Conservation (phyloP, 2,797 vertebrate species). For the Microhierax caerulescens region DNA sequence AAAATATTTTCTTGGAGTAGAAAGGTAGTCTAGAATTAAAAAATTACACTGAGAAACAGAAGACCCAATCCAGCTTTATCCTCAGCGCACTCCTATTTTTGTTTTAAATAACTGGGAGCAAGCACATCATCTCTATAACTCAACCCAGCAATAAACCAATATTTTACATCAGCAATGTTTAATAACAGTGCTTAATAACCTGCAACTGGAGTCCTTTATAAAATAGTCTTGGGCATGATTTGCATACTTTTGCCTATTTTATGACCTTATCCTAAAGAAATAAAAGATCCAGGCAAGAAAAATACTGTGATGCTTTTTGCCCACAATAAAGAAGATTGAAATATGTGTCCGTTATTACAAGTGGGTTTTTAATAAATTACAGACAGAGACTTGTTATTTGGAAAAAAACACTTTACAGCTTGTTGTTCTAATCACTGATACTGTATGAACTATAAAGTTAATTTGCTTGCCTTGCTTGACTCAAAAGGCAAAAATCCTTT, state of each 20-base stretch:
- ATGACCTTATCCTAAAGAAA: background rate
- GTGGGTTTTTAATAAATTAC: slow-evolving; percentile 5
- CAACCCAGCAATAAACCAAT: background rate
- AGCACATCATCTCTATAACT: background rate
- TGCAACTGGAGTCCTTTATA: background rate
- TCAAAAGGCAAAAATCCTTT: slow-evolving; percentile 30
- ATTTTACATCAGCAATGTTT: background rate
- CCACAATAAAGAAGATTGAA: background rate
- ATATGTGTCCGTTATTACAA: background rate
- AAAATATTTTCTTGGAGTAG: background rate
- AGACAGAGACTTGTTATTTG: slow-evolving; percentile 18
- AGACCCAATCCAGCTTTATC: background rate
- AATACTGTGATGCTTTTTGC: background rate
- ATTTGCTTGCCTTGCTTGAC: slow-evolving; percentile 23
- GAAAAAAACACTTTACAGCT: background rate
- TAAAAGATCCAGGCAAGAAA: background rate
- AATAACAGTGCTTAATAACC: background rate
- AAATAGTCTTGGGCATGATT: background rate
- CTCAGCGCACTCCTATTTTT: background rate
- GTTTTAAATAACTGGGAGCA: background rate
- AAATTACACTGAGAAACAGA: background rate
- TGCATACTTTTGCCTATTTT: background rate
- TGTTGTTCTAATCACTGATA: slow-evolving; percentile 48
- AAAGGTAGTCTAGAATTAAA: background rate
- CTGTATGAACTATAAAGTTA: slow-evolving; percentile 4